Base-by-base conservation (phyloP, 2,888 invertebrate genomes). In the Pantelozetes paolii region DNA sequence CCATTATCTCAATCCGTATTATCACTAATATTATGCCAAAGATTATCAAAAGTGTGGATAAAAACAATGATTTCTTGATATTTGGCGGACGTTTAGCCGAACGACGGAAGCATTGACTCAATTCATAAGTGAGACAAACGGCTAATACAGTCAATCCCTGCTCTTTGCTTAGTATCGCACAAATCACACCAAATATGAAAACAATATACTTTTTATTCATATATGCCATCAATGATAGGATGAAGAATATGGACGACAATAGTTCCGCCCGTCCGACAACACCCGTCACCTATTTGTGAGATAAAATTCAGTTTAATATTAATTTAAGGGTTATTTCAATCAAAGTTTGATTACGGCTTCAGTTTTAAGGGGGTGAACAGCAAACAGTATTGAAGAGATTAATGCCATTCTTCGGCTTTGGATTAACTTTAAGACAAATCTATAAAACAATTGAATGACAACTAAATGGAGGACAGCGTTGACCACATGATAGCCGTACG, bases 261-360 rank as follows among this genome's bases (percentile, higher is more conserved):
- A 97, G 85, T 82, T 98, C 98, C 2, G 97, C 96, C 74, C 97
- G 87, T 1, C 98, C 98, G n/a, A 98, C 97, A 71, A 95, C 88
- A 28, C 94, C 94, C 0, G 96, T 93, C 45, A 94, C 92, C 67
- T 67, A 40, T 40, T 18, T 15, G 32, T 32, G 18, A 23, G 40
- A 36, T 20, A 30, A 64, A 20, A 20, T 6, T 26, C 9, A 23
- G 1, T 40, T 3, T 40, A 6, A 2, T 13, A 18, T 40, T 1
- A 40, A 67, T 40, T 67, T 20, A 42, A 42, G 11, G 11, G 18
- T 6, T 11, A 62, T 9, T 30, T 62, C 8, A 3, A n/a, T 36
- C 1, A 6, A 26, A 2, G 18, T 30, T 26, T 36, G 20, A 20
- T 64, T 67, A 97, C 96, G 0, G 97, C 95, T 83, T 98, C 98